These are phyloP conservation scores for Tipula lateralis DNA, from an alignment of 2,888 invertebrate species.

Conservation along the genomic window DNA sequence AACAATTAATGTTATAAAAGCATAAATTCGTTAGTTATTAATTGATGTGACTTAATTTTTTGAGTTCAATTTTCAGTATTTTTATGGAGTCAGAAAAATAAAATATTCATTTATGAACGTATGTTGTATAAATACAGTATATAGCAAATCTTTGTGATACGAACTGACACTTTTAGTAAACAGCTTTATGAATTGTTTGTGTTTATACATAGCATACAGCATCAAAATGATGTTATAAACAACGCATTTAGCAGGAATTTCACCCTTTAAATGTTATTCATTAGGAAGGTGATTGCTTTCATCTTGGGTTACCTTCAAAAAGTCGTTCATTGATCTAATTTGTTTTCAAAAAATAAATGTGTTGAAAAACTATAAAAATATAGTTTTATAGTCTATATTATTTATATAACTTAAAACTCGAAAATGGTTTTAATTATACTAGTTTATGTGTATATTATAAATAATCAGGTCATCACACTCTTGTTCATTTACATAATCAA, in stretches of 20 bases:
- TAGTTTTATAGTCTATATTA: background rate
- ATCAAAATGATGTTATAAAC: background rate
- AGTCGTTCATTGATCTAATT: background rate
- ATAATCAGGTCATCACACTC: background rate
- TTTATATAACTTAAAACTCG: background rate
- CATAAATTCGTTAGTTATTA: background rate
- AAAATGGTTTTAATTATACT: too few species aligned
- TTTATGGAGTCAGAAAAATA: background rate
- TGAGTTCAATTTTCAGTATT: background rate
- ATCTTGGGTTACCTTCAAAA: background rate
- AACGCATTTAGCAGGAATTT: too few species aligned
- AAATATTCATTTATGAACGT: background rate
- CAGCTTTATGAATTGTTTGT: background rate
- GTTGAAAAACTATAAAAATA: background rate
- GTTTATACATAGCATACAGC: background rate
- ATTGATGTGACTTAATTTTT: slow-evolving; percentile 11
- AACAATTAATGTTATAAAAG: background rate
- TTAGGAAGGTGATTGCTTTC: background rate
- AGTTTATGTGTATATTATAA: too few species aligned
- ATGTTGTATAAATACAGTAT: background rate
- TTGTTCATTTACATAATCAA: too few species aligned
- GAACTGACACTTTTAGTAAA: background rate
- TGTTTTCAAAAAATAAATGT: background rate
- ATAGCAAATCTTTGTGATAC: too few species aligned
- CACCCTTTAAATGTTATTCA: background rate